phyloP scores from a whole-genome alignment of 2,113 vertebrate genomes.

The Pimephales promelas region DNA sequence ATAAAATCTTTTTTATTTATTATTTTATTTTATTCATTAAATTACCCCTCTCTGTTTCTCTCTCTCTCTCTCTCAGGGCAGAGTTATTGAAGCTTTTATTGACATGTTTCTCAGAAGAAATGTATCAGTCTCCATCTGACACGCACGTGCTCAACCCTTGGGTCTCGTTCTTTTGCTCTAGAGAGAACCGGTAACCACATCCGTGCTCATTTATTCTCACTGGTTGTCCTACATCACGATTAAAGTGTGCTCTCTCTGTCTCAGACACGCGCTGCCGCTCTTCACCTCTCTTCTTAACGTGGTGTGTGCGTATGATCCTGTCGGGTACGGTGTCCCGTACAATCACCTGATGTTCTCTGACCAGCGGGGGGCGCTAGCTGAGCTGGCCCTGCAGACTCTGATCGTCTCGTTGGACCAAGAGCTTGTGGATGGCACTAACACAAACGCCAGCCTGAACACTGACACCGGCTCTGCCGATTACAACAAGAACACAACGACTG shows the following conservation, averaged over 20 bases:
- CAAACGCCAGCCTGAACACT: constrained; percentile 75
- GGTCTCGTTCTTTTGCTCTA: constrained; percentile 98
- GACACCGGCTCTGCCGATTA: neutral
- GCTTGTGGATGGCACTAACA: constrained; percentile 76
- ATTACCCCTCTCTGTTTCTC: neutral
- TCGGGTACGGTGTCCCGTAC: constrained; percentile 97
- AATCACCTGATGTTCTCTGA: constrained; percentile 97
- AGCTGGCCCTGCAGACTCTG: constrained; percentile 93
- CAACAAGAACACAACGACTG: neutral
- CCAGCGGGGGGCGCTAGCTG: constrained; percentile 93
- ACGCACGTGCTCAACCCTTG: constrained; percentile 87
- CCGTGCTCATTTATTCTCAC: neutral
- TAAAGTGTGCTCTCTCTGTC: neutral
- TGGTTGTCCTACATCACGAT: neutral
- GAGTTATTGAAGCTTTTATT: constrained; percentile 91
- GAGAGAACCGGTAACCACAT: constrained; percentile 88
- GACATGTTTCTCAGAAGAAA: constrained; percentile 97
- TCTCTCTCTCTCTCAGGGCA: constrained; percentile 70
- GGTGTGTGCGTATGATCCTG: constrained; percentile 94
- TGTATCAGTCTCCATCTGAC: constrained; percentile 92
- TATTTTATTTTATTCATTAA: no score
- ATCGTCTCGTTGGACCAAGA: constrained; percentile 95
- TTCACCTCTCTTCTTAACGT: constrained; percentile 96
- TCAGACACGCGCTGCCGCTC: constrained; percentile 91
- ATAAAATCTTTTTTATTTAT: no score